Percentiles rank a stretch among this genome's conserved stretches.
Conservation (phyloP, 2,888 invertebrate species). For the Aleiodes leptofemur region DNA sequence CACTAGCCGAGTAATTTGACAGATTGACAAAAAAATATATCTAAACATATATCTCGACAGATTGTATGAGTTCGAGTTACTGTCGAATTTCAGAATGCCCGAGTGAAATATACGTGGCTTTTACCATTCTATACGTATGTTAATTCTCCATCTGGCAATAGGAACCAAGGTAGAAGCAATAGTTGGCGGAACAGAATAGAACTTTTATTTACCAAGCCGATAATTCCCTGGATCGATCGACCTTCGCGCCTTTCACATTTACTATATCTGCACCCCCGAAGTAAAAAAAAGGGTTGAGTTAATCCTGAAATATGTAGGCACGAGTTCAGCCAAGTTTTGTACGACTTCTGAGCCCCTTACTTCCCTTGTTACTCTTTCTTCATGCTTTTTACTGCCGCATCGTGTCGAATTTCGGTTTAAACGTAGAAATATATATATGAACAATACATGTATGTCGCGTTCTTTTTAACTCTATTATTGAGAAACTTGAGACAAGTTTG, state of each 20-base stretch:
- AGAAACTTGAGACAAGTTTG: too few relatives aligned
- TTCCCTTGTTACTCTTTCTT: not conserved
- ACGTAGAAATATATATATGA: not conserved
- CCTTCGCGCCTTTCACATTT: constrained; percentile 42
- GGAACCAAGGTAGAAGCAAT: constrained; percentile 30
- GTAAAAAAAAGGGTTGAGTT: constrained; percentile 60
- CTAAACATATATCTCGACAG: not conserved
- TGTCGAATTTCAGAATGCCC: constrained; percentile 46
- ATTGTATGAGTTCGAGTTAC: constrained; percentile 10
- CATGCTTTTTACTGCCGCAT: not conserved
- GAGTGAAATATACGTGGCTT: constrained; percentile 20
- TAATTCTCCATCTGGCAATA: constrained; percentile 65
- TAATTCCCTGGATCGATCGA: constrained; percentile 54
- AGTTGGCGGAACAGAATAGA: constrained; percentile 32
- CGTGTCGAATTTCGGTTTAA: constrained; percentile 35
- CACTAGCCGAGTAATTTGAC: constrained; percentile 49
- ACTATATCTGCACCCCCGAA: constrained; percentile 53
- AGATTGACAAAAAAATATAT: not conserved
- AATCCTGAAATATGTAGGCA: constrained; percentile 62
- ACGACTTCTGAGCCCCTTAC: constrained; percentile 37
- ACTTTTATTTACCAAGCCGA: constrained; percentile 46
- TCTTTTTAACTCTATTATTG: too few relatives aligned
- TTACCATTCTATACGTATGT: constrained; percentile 61
- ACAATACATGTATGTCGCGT: too few relatives aligned
- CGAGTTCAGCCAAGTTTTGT: constrained; percentile 24